Percentiles rank a stretch among this genome's conserved stretches.
These are phyloP conservation scores for Hemibagrus guttatus DNA, from an alignment of 2,797 vertebrate genomes.

Conservation along the genomic window DNA sequence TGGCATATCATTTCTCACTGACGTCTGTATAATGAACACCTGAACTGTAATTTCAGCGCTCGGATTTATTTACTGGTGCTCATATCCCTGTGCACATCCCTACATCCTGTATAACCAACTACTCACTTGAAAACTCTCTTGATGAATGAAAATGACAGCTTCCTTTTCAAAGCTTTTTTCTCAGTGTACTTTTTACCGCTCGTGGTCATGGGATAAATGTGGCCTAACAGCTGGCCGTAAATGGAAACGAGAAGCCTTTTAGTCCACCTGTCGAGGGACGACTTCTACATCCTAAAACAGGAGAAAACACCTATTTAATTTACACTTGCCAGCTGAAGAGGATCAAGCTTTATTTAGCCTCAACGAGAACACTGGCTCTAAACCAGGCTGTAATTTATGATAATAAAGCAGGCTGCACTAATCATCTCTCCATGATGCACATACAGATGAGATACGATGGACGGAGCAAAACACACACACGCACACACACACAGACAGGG, in stretches of 20 bases:
- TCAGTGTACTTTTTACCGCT: neutral
- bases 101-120: neutral
- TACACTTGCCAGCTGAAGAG: neutral
- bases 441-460: neutral
- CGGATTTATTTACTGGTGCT: neutral
- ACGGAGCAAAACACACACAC: neutral
- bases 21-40: neutral
- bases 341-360: slow-evolving; percentile 3
- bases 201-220: neutral
- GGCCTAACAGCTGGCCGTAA: neutral
- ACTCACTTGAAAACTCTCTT: neutral
- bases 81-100: neutral
- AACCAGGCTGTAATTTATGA: neutral
- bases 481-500: neutral
- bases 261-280: neutral
- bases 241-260: neutral
- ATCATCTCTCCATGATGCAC: slow-evolving; percentile 33
- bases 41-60: neutral
- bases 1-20: neutral
- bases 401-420: neutral
- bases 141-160: neutral
- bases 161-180: neutral
- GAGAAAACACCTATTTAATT: neutral
- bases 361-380: neutral
- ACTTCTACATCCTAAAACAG: neutral